Conservation (phyloP, 2,797 vertebrate genomes). For the Helostoma temminkii region DNA sequence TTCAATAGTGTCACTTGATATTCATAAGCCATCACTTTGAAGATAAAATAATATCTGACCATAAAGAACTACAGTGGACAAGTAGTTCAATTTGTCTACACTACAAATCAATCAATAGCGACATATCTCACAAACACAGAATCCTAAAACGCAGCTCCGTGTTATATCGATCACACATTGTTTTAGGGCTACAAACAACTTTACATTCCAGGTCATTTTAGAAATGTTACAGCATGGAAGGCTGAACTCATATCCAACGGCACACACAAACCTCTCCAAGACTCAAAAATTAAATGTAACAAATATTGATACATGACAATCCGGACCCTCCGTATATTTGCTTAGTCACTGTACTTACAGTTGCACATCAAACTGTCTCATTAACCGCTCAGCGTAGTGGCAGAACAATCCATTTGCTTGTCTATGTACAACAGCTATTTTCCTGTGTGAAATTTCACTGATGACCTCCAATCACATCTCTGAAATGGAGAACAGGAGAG, state of each 20-base stretch:
- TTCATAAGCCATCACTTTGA: neutral
- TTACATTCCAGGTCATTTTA: slow-evolving; percentile 2
- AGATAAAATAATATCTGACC: slow-evolving; percentile 8
- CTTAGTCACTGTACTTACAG: neutral
- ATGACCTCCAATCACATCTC: slow-evolving; percentile 49
- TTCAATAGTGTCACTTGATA: slow-evolving; percentile 1
- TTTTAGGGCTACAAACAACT: slow-evolving; percentile 8
- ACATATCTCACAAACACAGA: neutral
- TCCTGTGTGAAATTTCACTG: slow-evolving; percentile 40
- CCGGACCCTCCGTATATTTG: neutral
- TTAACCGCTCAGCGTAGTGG: slow-evolving; percentile 9
- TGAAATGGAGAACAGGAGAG: neutral
- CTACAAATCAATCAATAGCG: slow-evolving; percentile 25
- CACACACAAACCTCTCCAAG: too few species aligned
- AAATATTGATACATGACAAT: neutral
- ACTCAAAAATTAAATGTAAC: neutral
- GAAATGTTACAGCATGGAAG: neutral
- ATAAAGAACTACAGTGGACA: neutral
- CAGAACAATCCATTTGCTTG: slow-evolving; percentile 38
- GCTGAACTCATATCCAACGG: too few species aligned
- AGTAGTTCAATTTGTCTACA: slow-evolving; percentile 24
- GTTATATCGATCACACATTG: slow-evolving; percentile 11
- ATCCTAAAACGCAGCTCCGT: slow-evolving; percentile 5
- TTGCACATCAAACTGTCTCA: neutral
- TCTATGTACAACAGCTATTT: slow-evolving; percentile 17